Conservation (phyloP, 64 coral and sea anemone species). For the Montipora efflorescens region DNA sequence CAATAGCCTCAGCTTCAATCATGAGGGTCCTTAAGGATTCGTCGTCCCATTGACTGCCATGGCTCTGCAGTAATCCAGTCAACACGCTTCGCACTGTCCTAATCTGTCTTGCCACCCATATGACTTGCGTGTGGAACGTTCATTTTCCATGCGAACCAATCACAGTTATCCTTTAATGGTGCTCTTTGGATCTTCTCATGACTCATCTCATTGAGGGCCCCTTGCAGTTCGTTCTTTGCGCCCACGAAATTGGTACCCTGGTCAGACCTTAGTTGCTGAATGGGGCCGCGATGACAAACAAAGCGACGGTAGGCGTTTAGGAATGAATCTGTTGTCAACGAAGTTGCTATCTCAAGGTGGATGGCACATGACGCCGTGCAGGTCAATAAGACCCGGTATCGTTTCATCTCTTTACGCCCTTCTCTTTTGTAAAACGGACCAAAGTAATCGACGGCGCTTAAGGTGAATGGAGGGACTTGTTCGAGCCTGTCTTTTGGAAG, state of each 20-base stretch:
- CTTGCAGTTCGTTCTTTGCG: background rate
- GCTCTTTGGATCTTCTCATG: background rate
- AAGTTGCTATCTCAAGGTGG: background rate
- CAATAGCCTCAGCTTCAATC: background rate
- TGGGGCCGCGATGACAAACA: background rate
- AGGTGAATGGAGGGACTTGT: slow-evolving; percentile 19
- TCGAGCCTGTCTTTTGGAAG: slow-evolving; percentile 24
- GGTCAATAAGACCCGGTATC: slow-evolving; percentile 53
- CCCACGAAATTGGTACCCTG: background rate
- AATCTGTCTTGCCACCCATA: background rate
- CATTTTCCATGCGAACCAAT: background rate
- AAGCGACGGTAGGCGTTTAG: background rate
- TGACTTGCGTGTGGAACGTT: background rate
- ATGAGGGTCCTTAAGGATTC: background rate
- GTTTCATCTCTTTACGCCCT: slow-evolving; percentile 32
- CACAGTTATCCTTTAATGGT: background rate
- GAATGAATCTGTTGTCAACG: background rate
- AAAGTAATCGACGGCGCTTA: slow-evolving; percentile 42
- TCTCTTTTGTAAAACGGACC: slow-evolving; percentile 16
- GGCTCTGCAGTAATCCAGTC: background rate
- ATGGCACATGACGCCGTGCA: background rate
- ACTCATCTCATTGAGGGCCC: slow-evolving; percentile 14
- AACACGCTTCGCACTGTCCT: background rate
- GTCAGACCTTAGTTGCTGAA: background rate
- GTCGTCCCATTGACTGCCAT: background rate